Conservation (phyloP, 2,113 vertebrate genomes). For the Capra hircus region DNA sequence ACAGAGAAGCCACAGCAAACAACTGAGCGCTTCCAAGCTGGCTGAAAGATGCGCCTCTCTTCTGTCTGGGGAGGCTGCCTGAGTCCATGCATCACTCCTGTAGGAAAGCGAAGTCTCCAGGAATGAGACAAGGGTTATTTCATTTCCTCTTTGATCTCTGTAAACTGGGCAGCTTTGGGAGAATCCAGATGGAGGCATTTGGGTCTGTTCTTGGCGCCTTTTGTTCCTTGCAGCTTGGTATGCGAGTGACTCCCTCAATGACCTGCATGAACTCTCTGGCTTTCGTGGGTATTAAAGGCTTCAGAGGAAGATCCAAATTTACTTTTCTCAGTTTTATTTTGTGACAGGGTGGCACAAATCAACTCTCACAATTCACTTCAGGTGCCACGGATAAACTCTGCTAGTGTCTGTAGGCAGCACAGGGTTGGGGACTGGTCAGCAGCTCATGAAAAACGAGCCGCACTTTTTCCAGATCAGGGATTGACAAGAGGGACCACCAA, state of each 20-base stretch:
- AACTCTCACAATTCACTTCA: neutral
- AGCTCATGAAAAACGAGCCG: neutral
- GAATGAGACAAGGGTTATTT: neutral
- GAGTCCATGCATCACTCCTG: neutral
- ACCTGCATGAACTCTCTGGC: neutral
- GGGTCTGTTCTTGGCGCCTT: neutral
- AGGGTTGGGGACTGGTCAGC: neutral
- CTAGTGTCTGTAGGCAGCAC: neutral
- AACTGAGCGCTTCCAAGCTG: neutral
- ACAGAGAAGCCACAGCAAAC: rapidly evolving
- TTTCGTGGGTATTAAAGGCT: constrained; percentile 26
- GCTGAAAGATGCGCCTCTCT: neutral
- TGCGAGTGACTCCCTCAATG: neutral
- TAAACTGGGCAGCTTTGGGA: neutral
- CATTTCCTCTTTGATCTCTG: neutral
- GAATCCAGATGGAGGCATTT: neutral
- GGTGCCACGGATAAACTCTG: neutral
- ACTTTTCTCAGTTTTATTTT: constrained; percentile 31
- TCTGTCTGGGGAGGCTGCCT: neutral
- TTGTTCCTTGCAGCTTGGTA: neutral
- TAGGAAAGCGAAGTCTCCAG: neutral
- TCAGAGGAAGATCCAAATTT: constrained; percentile 20
- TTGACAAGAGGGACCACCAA: neutral
- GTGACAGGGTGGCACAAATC: neutral
- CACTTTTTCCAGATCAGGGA: neutral